These are phyloP conservation scores for Spea multiplicata DNA, from an alignment of 2,113 vertebrate genomes.

Conservation along the genomic window DNA sequence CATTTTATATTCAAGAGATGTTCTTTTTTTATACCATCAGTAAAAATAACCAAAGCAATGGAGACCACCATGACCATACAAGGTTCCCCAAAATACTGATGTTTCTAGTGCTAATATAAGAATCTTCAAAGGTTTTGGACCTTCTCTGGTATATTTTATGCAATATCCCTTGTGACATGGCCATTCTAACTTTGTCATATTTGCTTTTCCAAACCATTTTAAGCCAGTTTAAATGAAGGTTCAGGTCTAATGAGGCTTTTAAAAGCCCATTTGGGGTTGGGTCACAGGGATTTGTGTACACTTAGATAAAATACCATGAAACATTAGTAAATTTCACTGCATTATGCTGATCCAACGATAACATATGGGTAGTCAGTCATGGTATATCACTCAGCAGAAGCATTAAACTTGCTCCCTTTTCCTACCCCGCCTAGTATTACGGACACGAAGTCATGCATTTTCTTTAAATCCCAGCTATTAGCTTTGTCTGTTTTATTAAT, in stretches of 20 bases:
- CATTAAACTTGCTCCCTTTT: neutral
- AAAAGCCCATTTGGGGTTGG: slow-evolving; percentile 6
- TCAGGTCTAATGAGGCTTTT: neutral
- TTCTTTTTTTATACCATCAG: no score
- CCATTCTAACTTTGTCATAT: neutral
- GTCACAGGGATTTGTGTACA: slow-evolving; percentile 9
- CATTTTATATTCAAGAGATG: no score
- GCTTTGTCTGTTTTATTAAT: slow-evolving; percentile 11
- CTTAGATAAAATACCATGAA: slow-evolving; percentile 17
- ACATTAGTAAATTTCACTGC: slow-evolving; percentile 5
- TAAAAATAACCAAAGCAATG: no score
- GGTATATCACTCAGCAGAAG: slow-evolving; percentile 16
- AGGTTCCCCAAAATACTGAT: no score
- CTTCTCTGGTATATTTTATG: no score
- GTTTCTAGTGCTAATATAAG: no score
- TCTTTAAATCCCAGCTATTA: slow-evolving; percentile 23
- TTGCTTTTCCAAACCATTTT: slow-evolving; percentile 22
- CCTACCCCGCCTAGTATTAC: slow-evolving; percentile 19
- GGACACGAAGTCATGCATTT: slow-evolving; percentile 30
- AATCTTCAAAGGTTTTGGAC: no score
- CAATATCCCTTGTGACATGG: neutral
- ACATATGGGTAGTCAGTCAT: slow-evolving; percentile 4
- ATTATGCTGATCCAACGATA: slow-evolving; percentile 26
- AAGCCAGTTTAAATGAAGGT: slow-evolving; percentile 21
- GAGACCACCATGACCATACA: no score